Evolutionary conservation across 2,797 vertebrate species (phyloP).

Genomic region (Neosilurus hyrtlii): DNA sequence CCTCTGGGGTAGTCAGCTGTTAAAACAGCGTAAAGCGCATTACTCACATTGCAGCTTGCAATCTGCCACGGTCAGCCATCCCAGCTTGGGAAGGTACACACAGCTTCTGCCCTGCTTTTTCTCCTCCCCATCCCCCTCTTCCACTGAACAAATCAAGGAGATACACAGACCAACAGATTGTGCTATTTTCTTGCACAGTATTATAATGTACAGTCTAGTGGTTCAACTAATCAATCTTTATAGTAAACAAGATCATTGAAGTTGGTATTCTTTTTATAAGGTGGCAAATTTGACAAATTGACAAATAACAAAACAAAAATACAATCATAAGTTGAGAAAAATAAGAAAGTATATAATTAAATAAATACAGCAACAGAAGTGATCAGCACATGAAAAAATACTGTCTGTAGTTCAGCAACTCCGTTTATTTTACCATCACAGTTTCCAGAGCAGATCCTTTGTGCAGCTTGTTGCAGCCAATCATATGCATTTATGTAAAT

Average conservation of each 20-base stretch:
- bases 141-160: slow-evolving; percentile 35
- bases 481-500: slow-evolving; percentile 8
- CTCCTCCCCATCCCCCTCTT: slow-evolving; percentile 25
- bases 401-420: not conserved
- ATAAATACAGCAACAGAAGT: not conserved
- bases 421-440: not conserved
- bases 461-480: not conserved
- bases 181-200: slow-evolving; percentile 3
- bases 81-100: slow-evolving; percentile 60
- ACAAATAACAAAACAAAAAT: not conserved
- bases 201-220: not conserved
- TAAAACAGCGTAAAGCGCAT: slow-evolving; percentile 76
- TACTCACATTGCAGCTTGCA: slow-evolving; percentile 80
- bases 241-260: not conserved
- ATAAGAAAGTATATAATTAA: not conserved
- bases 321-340: not conserved
- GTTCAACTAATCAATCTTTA: not conserved
- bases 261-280: not conserved
- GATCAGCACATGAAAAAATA: not conserved
- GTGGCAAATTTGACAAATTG: too few species aligned
- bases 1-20: slow-evolving; percentile 79
- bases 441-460: not conserved
- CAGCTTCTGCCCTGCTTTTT: slow-evolving; percentile 50
- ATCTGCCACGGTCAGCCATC: slow-evolving; percentile 76
- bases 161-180: slow-evolving; percentile 36